phyloP scores from a whole-genome alignment of 2,113 vertebrate species.

The Bubo blakistoni region DNA sequence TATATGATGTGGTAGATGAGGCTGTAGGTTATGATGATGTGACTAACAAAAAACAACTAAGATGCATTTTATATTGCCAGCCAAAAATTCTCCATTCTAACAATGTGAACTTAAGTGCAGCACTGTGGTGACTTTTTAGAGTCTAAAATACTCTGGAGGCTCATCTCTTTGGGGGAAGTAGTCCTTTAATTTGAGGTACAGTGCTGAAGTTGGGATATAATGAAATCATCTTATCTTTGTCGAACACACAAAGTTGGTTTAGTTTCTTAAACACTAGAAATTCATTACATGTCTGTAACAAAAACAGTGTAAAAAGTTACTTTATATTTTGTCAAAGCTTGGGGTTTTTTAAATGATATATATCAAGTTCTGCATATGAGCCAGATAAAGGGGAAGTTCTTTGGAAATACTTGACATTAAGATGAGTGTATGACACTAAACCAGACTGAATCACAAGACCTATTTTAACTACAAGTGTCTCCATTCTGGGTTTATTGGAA shows the following conservation, averaged over 20 bases:
- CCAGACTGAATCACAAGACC: neutral
- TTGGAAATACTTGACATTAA: constrained; percentile 48
- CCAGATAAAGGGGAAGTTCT: constrained; percentile 44
- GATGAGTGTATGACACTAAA: constrained; percentile 3
- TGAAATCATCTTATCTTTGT: neutral
- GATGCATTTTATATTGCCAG: neutral
- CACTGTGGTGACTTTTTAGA: neutral
- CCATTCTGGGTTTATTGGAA: neutral
- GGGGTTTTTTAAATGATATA: neutral
- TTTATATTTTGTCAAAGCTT: neutral
- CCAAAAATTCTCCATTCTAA: neutral
- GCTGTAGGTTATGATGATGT: neutral
- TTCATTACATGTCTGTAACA: neutral
- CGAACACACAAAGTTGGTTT: neutral
- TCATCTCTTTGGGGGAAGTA: neutral
- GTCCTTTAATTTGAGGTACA: neutral
- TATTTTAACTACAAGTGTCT: neutral
- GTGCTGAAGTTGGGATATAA: neutral
- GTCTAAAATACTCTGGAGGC: neutral
- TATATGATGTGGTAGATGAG: neutral
- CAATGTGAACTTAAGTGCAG: neutral
- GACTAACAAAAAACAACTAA: neutral
- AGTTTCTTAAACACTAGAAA: neutral
- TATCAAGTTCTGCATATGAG: neutral
- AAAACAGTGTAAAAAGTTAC: neutral